Percentiles rank a stretch among this genome's conserved stretches.
Evolutionary conservation across 35 echinoderm and acorn worm genomes (phyloP).

Genomic region (Ophioderma brevispina): DNA sequence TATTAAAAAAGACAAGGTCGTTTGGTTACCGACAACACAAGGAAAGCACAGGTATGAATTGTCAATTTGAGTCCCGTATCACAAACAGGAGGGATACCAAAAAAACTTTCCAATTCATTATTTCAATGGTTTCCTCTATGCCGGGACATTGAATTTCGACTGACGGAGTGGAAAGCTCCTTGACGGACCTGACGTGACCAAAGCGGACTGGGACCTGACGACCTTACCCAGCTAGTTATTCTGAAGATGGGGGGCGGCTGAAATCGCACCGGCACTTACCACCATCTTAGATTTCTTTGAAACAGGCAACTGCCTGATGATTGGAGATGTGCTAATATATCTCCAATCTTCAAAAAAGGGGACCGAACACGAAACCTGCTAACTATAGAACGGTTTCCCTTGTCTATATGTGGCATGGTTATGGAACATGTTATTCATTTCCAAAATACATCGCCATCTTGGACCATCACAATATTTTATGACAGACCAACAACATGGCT

Average conservation of each 20-base stretch:
- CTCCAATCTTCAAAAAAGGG: slow-evolving; percentile 79
- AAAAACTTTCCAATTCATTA: background rate
- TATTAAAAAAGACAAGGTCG: background rate
- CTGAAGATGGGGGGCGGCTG: slow-evolving; percentile 31
- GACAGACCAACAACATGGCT: slow-evolving; percentile 11
- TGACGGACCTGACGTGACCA: slow-evolving; percentile 11
- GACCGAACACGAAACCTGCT: background rate
- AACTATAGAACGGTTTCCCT: slow-evolving; percentile 28
- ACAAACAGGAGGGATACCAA: background rate
- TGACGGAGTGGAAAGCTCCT: background rate
- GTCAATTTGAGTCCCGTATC: slow-evolving; percentile 21
- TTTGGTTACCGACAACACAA: background rate
- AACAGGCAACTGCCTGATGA: slow-evolving; percentile 46
- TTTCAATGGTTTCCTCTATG: background rate
- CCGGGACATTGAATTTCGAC: background rate
- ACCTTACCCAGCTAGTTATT: slow-evolving; percentile 10
- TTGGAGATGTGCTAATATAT: slow-evolving; percentile 69
- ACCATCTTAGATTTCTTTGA: slow-evolving; percentile 19
- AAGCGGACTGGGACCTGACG: background rate
- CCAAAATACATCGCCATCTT: slow-evolving; percentile 26
- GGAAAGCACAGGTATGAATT: slow-evolving; percentile 1
- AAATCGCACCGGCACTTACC: slow-evolving; percentile 44
- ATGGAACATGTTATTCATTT: slow-evolving; percentile 18
- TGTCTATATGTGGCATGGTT: slow-evolving; percentile 10
- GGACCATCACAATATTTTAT: slow-evolving; percentile 13